phyloP scores from a whole-genome alignment of 2,888 invertebrate species.

The Spialia ferax region DNA sequence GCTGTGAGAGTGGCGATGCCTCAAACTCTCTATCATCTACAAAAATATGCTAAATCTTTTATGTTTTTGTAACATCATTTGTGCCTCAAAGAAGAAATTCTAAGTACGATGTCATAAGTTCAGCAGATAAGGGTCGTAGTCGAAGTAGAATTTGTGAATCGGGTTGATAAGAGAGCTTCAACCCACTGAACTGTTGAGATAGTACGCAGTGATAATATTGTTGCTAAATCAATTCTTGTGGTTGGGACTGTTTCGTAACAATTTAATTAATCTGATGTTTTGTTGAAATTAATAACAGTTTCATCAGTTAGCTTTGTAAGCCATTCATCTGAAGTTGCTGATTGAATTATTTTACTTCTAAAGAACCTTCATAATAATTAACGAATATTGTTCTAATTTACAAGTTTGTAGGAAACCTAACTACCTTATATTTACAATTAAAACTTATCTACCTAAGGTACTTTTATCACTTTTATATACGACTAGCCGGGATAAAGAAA shows the following conservation, averaged over 20 bases:
- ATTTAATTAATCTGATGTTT: constrained; percentile 3
- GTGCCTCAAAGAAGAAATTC: constrained; percentile 35
- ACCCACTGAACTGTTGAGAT: constrained; percentile 55
- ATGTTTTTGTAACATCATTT: background rate
- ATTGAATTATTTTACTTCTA: background rate
- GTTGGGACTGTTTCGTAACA: constrained; percentile 3
- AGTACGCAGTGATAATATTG: constrained; percentile 41
- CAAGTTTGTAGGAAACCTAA: too few species aligned
- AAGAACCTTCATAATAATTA: too few species aligned
- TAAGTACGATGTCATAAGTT: constrained; percentile 55
- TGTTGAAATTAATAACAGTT: background rate
- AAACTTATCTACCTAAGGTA: too few species aligned
- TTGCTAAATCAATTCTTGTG: constrained; percentile 47
- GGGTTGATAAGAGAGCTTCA: constrained; percentile 62
- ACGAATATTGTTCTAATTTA: too few species aligned
- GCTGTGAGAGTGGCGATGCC: background rate
- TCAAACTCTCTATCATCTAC: background rate
- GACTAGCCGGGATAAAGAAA: too few species aligned
- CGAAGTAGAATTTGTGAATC: constrained; percentile 57
- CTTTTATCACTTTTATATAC: too few species aligned
- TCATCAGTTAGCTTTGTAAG: background rate
- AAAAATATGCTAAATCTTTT: background rate
- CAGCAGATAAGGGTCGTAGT: constrained; percentile 53
- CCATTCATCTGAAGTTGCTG: background rate
- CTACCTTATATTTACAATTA: too few species aligned